Evolutionary conservation across 2,888 invertebrate genomes (phyloP), one percentile per base, ranked within the genome.

Genomic region (Clivina fossor): DNA sequence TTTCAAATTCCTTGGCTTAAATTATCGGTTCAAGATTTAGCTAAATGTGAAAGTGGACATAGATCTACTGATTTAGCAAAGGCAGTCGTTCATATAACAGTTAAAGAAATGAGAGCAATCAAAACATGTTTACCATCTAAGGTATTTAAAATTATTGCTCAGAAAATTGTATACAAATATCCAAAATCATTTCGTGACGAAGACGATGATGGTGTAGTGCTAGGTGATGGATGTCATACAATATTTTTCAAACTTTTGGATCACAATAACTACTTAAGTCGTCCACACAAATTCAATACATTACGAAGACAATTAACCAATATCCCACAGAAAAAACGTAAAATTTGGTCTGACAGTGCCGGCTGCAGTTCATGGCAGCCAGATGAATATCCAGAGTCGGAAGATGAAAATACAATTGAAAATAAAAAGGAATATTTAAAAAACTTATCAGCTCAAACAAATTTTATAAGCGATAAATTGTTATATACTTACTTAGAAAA

Each of bases 351-450:
- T 19, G 20, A 13, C 2, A 40, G 40, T 18, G 16, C 40, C 19
- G 16, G 40, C 18, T 16, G 40, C 9, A 19, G 20, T 22, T 22
- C 20, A 15, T 41, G 41, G 41, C 41, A 41, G 22, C 41, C 41
- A 41, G 41, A 41, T 22, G 20, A 16, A n/a, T n/a, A 41, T 41
- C 24, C 22, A 41, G 20, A 41, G 24, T n/a, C n/a, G n/a, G n/a
- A n/a, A n/a, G 20, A 41, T n/a, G n/a, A n/a, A n/a, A n/a, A n/a
- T n/a, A n/a, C n/a, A n/a, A n/a, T n/a, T n/a, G n/a, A n/a, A n/a
- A n/a, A n/a, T n/a, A n/a, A n/a, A n/a, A n/a, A n/a, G n/a, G n/a
- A n/a, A n/a, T n/a, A 41, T n/a, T 20, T 40, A 9, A 13, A 40
- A 19, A 40, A 40, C n/a, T n/a, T n/a, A n/a, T n/a, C n/a, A n/a